phyloP scores from a whole-genome alignment of 1,140 invertebrate species.

The Monomorium pharaonis region DNA sequence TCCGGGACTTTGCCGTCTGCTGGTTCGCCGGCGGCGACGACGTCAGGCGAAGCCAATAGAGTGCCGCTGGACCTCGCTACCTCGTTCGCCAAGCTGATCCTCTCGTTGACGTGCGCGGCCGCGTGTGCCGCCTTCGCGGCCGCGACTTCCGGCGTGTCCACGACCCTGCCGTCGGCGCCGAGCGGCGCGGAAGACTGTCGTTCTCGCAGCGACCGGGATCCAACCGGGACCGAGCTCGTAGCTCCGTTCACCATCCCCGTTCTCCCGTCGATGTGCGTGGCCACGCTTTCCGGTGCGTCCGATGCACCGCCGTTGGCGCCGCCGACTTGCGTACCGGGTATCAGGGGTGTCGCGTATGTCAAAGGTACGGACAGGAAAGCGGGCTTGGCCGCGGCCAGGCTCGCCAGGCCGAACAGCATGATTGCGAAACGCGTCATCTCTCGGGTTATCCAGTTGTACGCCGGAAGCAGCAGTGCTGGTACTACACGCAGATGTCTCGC shows the following conservation, averaged over 20 bases:
- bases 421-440: slow-evolving; percentile 56
- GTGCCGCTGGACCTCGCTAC: slow-evolving; percentile 64
- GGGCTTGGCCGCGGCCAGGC: slow-evolving; percentile 69
- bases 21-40: slow-evolving; percentile 59
- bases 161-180: slow-evolving; percentile 73
- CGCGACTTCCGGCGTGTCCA: slow-evolving; percentile 81
- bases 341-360: slow-evolving; percentile 66
- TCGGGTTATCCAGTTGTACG: neutral
- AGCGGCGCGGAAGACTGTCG: slow-evolving; percentile 20
- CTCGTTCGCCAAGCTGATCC: slow-evolving; percentile 78
- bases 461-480: slow-evolving; percentile 3
- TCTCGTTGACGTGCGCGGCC: slow-evolving; percentile 85
- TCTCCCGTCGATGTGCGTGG: slow-evolving; percentile 84
- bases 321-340: slow-evolving; percentile 78
- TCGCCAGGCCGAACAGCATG: slow-evolving; percentile 55
- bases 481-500: neutral
- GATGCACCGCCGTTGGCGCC: slow-evolving; percentile 84
- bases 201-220: neutral
- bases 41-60: slow-evolving; percentile 42
- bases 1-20: slow-evolving; percentile 69
- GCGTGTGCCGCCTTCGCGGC: slow-evolving; percentile 86
- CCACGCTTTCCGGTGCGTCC: slow-evolving; percentile 86
- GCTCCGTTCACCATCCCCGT: slow-evolving; percentile 75
- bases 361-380: slow-evolving; percentile 62
- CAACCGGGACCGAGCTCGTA: neutral